A percentile compares a stretch with the other conserved stretches of the same genome.
These are phyloP conservation scores for Galeruca laticollis DNA, from an alignment of 2,888 invertebrate species.

Conservation along the genomic window DNA sequence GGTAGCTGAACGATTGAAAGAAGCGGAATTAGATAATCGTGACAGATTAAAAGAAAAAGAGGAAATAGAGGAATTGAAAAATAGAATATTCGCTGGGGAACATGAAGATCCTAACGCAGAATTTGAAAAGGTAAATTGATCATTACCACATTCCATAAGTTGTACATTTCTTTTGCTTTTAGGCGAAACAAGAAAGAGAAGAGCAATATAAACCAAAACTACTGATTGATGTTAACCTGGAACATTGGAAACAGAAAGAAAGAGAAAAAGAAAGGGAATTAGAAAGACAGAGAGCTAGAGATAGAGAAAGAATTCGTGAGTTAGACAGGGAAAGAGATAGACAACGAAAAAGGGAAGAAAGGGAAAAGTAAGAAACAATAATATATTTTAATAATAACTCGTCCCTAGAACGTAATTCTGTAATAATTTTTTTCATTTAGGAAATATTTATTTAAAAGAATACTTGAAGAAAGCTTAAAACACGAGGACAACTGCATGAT, in stretches of 20 bases:
- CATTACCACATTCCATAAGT: neutral
- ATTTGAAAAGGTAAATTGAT: conserved; percentile 73
- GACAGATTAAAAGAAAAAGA: conserved; percentile 91
- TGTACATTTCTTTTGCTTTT: conserved; percentile 34
- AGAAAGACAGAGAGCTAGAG: conserved; percentile 70
- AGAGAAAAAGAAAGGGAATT: conserved; percentile 70
- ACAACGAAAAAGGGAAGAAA: conserved; percentile 63
- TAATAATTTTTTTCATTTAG: conserved; percentile 17
- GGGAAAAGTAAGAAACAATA: conserved; percentile 60
- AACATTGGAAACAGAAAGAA: conserved; percentile 73
- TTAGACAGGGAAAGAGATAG: conserved; percentile 75
- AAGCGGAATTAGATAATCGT: conserved; percentile 91
- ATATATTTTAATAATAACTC: conserved; percentile 2
- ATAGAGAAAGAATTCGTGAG: conserved; percentile 89
- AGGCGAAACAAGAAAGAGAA: conserved; percentile 81
- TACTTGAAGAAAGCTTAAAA: conserved; percentile 4
- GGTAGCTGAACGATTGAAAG: conserved; percentile 92
- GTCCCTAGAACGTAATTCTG: neutral
- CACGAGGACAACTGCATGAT: conserved; percentile 5
- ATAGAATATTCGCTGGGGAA: conserved; percentile 79
- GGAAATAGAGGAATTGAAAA: conserved; percentile 87
- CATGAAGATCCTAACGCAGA: conserved; percentile 74
- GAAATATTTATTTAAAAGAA: conserved; percentile 1
- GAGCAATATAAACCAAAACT: conserved; percentile 87
- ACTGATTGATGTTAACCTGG: conserved; percentile 78